phyloP scores from a whole-genome alignment of 64 coral and sea anemone genomes.

The Stichodactyla mertensii region DNA sequence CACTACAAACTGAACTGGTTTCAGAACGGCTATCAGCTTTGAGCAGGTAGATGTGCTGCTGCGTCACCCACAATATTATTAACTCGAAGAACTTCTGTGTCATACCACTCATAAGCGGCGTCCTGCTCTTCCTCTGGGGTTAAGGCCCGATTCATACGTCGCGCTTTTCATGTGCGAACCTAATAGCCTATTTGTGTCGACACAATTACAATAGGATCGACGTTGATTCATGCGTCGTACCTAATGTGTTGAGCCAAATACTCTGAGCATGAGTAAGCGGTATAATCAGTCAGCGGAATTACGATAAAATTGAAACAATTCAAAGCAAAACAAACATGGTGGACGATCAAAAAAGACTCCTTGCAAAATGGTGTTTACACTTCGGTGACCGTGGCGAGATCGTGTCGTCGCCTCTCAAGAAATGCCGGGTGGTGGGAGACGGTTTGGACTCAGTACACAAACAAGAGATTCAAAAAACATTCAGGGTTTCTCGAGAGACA shows the following conservation, averaged over 20 bases:
- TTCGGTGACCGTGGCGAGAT: too few relatives aligned
- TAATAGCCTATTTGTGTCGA: neutral
- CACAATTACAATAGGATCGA: neutral
- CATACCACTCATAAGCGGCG: too few relatives aligned
- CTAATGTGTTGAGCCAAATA: neutral
- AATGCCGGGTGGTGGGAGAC: too few relatives aligned
- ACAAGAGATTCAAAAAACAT: slow-evolving; percentile 15
- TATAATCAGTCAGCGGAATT: neutral
- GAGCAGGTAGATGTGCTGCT: too few relatives aligned
- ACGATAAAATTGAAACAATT: neutral
- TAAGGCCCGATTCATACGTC: neutral
- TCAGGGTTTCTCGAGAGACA: slow-evolving; percentile 16
- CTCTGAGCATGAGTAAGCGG: neutral
- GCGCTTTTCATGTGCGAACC: neutral
- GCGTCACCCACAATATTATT: too few relatives aligned
- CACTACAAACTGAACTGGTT: too few relatives aligned
- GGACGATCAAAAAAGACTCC: neutral
- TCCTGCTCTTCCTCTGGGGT: too few relatives aligned
- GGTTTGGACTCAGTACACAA: too few relatives aligned
- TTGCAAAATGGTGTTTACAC: neutral
- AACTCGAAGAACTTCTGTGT: too few relatives aligned
- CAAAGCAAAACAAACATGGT: neutral
- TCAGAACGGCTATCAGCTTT: too few relatives aligned
- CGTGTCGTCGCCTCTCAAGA: too few relatives aligned
- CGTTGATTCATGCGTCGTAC: neutral